Base-by-base conservation (phyloP, 2,797 vertebrate genomes). In the Clamator glandarius region DNA sequence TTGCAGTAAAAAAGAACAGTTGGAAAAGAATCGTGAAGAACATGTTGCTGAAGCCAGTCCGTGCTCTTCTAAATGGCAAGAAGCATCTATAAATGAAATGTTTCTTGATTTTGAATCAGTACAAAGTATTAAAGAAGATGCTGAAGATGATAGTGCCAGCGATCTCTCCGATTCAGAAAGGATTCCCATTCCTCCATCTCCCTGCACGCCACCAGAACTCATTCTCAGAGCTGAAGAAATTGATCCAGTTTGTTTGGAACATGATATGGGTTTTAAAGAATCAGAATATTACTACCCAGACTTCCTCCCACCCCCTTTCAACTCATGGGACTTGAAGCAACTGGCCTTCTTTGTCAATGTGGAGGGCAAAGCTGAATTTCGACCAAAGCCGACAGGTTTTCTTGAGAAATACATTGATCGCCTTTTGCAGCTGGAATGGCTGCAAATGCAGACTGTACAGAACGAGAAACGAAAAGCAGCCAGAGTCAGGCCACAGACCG, bases 81-180 rank as follows among this genome's bases (percentile, higher is more conserved):
- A 84, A 11, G 36, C 97, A 35, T 90, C 95, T 15, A 85, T 95
- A 50, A 58, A 54, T 54, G 82, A 72, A 66, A 70, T 98, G 94
- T 97, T 98, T 54, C 96, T 98, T 31, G 97, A 98, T 86, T 97
- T 98, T 36, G 90, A 96, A 68, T 97, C 98, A 0, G 76, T 97
- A 80, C 95, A 90, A 9, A 96, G 97, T 50, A 94, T 97, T 44
- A 97, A 98, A 93, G 99, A 98, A 77, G 97, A 98, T 74, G 97
- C 96, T 3, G 99, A 99, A 76, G 98, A 98, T 41, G 99, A 99
- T 70, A 98, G 98, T 8, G 98, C 98, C 85, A 99, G 98, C 3
- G 99, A 99, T 82, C 96, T 99, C 79, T 99, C 99, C 1, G 99
- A 99, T 70, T 98, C 98, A 0, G 99, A 99, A 88, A 98, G 98